Evolutionary conservation across 2,888 invertebrate genomes (phyloP).

Genomic region (Epinotia bilunana): DNA sequence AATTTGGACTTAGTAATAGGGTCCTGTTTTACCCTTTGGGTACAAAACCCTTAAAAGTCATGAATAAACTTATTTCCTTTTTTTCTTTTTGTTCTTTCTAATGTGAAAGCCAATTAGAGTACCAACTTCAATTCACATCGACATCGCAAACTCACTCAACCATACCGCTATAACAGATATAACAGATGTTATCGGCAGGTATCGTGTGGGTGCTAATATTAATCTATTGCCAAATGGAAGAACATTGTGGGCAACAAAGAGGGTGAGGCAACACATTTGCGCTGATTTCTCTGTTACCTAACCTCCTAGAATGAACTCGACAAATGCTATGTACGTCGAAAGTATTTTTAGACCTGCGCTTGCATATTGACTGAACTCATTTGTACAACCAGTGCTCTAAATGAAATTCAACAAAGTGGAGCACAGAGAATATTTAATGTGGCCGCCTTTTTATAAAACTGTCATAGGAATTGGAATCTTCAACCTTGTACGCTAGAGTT

Average conservation of each 20-base stretch:
- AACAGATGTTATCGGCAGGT: constrained; percentile 8
- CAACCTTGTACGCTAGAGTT: too few relatives aligned
- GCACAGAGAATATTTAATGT: too few relatives aligned
- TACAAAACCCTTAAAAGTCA: too few relatives aligned
- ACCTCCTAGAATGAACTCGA: constrained; percentile 58
- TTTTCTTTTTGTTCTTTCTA: too few relatives aligned
- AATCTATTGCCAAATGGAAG: constrained; percentile 36
- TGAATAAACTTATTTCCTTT: too few relatives aligned
- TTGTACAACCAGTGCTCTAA: not conserved
- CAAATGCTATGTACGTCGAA: constrained; percentile 41
- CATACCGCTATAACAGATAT: too few relatives aligned
- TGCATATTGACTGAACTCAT: not conserved
- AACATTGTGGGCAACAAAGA: constrained; percentile 50
- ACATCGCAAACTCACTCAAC: not conserved
- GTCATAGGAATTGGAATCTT: too few relatives aligned
- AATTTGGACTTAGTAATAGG: too few relatives aligned
- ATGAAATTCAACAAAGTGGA: not conserved
- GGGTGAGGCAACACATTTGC: constrained; percentile 61
- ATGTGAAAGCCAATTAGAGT: not conserved
- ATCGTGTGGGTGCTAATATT: constrained; percentile 31
- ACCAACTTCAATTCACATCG: not conserved
- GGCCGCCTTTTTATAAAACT: too few relatives aligned
- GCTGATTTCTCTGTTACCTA: constrained; percentile 75
- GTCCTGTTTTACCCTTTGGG: too few relatives aligned
- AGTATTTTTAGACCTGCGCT: constrained; percentile 12